A percentile compares a stretch with the other conserved stretches of the same genome.
phyloP scores from a whole-genome alignment of 2,113 vertebrate species.

The Chamaea fasciata region DNA sequence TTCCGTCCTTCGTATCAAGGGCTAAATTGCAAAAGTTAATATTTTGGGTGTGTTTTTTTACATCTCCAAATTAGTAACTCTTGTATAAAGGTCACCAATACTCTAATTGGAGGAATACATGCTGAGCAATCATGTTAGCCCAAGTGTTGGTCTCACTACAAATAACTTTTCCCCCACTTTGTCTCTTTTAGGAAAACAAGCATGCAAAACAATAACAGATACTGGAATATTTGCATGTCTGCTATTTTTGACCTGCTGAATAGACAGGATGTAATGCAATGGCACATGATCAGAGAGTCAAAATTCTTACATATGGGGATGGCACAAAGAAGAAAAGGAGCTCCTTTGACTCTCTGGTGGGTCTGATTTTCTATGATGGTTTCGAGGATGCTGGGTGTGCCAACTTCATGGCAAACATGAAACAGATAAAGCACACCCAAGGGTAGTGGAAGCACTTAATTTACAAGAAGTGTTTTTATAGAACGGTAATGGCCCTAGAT shows the following conservation, averaged over 20 bases:
- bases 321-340: neutral
- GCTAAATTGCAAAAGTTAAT: constrained; percentile 56
- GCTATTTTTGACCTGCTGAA: neutral
- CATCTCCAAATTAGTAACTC: constrained; percentile 5
- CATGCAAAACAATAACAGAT: neutral
- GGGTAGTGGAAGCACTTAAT: neutral
- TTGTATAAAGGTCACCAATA: neutral
- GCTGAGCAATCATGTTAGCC: neutral
- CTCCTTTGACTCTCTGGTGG: neutral
- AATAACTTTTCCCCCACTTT: neutral
- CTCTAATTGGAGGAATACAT: neutral
- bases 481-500: neutral
- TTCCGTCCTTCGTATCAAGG: constrained; percentile 51
- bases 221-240: neutral
- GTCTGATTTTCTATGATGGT: neutral
- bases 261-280: neutral
- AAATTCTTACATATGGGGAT: neutral
- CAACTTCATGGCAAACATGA: accelerated
- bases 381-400: neutral
- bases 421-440: neutral
- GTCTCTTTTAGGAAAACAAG: neutral
- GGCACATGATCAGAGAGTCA: neutral
- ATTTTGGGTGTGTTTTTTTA: constrained; percentile 26
- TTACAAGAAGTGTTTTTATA: neutral
- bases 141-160: neutral